phyloP scores from a whole-genome alignment of 2,113 vertebrate genomes.

The Oncorhynchus mykiss region DNA sequence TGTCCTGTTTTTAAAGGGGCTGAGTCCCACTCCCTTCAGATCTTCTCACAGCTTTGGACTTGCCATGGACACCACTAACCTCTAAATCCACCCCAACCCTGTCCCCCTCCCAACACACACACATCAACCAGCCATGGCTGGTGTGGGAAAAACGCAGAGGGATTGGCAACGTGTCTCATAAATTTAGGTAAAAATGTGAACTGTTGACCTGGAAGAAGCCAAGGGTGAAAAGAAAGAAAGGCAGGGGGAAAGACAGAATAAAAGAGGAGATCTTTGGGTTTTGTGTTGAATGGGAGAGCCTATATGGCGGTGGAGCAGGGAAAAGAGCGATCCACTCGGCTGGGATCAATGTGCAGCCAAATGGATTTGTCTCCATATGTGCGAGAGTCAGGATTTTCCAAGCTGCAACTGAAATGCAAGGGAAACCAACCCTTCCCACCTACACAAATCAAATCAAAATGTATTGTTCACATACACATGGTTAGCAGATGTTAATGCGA shows the following conservation, averaged over 20 bases:
- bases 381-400: background rate
- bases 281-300: background rate
- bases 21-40: constrained; percentile 1
- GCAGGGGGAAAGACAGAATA: background rate
- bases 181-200: no score
- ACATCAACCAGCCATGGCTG: background rate
- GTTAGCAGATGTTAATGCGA: background rate
- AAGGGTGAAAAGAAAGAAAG: background rate
- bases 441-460: background rate
- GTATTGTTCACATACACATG: background rate
- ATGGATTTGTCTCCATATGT: background rate
- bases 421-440: background rate
- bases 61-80: background rate
- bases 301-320: background rate
- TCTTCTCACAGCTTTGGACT: background rate
- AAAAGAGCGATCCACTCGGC: background rate
- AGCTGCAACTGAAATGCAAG: constrained; percentile 1
- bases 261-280: background rate
- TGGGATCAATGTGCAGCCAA: background rate
- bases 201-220: constrained; percentile 14
- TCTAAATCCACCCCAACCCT: background rate
- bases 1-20: constrained; percentile 51
- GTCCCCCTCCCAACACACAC: background rate
- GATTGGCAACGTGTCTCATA: background rate
- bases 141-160: background rate